Evolutionary conservation across 1,140 invertebrate species (phyloP), one percentile per base, ranked within the genome.

Genomic region (Laupala kohalensis): DNA sequence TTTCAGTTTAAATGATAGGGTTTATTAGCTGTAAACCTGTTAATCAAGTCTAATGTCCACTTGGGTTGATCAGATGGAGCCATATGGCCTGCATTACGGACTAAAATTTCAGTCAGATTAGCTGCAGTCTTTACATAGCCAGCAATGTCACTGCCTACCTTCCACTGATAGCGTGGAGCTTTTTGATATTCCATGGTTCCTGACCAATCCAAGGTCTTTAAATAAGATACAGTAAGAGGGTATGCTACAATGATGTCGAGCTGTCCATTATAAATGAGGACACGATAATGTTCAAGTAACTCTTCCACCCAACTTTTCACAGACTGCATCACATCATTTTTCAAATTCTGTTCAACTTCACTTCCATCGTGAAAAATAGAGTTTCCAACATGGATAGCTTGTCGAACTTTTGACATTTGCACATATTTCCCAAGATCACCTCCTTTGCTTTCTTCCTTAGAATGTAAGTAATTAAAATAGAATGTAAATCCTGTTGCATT

Each of bases 241-340:
- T 92, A 92, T 2, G 92, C 88, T 3, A 93, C 88, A 76, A 94
- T 93, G 23, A 95, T 89, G 77, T 95, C 93, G 53, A 95, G 77
- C 77, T 94, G 92, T 0, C 93, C 93, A 77, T 88, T 93, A 78
- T 94, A 95, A 68, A 91, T 84, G 5, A 91, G 81, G 5, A 90
- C 85, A 78, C 85, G 85, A 76, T 92, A 93, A 72, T 87, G 67
- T 77, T 87, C 75, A 83, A 86, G 72, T 0, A 96, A 79, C 71
- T 89, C 87, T 6, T 86, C 82, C 66, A 97, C 81, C 86, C 88
- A 89, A 1, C 87, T 87, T 63, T 90, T 89, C 25, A 93, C 86
- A 0, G 90, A 92, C 76, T 93, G 85, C 88, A 95, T 92, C 0
- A 96, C 84, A 82, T 97, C 95, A 26, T 83, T 78, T 69, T 88